Conservation (phyloP, 2,797 vertebrate genomes). For the Notamacropus eugenii region DNA sequence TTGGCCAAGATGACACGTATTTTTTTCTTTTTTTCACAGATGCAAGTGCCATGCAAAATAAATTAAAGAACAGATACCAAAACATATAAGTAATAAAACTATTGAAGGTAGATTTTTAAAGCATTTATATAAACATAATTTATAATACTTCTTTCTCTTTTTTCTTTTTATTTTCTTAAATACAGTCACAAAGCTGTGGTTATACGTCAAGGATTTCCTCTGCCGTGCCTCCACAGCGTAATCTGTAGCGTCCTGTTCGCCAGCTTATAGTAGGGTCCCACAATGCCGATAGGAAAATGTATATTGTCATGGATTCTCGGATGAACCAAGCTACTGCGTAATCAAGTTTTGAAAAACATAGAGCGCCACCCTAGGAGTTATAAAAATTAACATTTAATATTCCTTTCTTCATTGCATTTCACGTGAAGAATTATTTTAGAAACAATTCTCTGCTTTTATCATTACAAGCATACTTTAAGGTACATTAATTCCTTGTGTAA, state of each 20-base stretch:
- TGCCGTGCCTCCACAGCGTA: slow-evolving; percentile 97
- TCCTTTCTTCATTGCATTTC: slow-evolving; percentile 15
- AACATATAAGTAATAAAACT: slow-evolving; percentile 88
- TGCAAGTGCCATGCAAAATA: slow-evolving; percentile 91
- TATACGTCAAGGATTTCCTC: slow-evolving; percentile 98
- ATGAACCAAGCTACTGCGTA: slow-evolving; percentile 99
- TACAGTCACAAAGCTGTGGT: slow-evolving; percentile 82
- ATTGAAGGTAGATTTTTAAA: slow-evolving; percentile 87
- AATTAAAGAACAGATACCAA: slow-evolving; percentile 89
- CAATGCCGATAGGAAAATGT: slow-evolving; percentile 97
- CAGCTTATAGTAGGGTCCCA: slow-evolving; percentile 99
- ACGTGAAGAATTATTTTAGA: slow-evolving; percentile 12
- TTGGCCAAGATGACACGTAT: slow-evolving; percentile 85
- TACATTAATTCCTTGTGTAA: slow-evolving; percentile 24
- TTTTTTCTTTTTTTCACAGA: slow-evolving; percentile 82
- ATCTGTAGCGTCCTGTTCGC: slow-evolving; percentile 96
- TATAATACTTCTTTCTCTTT: slow-evolving; percentile 85
- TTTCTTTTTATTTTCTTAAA: slow-evolving; percentile 69
- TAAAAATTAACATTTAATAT: slow-evolving; percentile 45
- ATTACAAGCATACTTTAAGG: slow-evolving; percentile 11
- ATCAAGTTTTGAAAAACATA: slow-evolving; percentile 97
- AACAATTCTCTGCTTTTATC: slow-evolving; percentile 21
- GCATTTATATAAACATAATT: slow-evolving; percentile 87
- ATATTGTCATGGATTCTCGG: slow-evolving; percentile 97
- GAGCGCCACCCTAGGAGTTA: slow-evolving; percentile 90